Base-by-base conservation (phyloP, 2,797 vertebrate species). In the Malacoctenus gilli region DNA sequence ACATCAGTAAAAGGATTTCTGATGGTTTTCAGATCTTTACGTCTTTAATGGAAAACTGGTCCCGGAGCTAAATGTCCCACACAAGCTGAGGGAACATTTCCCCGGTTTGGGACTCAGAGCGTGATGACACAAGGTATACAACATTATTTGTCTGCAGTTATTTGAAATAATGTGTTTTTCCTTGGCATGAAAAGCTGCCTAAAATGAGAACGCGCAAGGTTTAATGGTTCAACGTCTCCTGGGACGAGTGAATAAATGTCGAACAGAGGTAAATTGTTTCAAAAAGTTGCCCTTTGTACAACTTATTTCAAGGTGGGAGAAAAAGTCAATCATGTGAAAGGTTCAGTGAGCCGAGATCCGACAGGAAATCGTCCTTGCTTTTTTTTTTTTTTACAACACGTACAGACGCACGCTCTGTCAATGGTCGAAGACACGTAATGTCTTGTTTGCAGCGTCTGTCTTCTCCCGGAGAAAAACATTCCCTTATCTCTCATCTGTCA, bases 401-500 rank as follows among this genome's bases (percentile, higher is more conserved):
- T 1, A 79, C 58, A 78, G 51, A 80, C 61, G 38, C 36, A 1
- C 39, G 63, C 69, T 85, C 83, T 83, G 75, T 80, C 65, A 67
- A 62, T 38, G 60, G 88, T 89, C 71, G 85, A 80, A 72, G 62
- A 85, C 77, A 80, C 62, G 72, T 82, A 68, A 76, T 20, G 75
- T 76, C 85, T 28, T 80, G 78, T 84, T 87, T 88, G 84, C 71
- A 58, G 38, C 68, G 40, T 50, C 71, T 73, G 66, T 82, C 73
- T 61, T 83, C 68, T 80, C 76, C 64, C 61, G 35, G 36, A 57
- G 62, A 83, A 75, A 87, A 86, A 80, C 85, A 74, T 43, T 66
- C 75, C 76, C 67, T 89, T 91, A 91, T 92, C 90, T 81, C 52
- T 84, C 75, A 82, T 84, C 85, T 74, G 85, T 85, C 84, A 84